These are phyloP conservation scores for Microcaecilia unicolor DNA, from an alignment of 2,797 vertebrate species.

Conservation along the genomic window DNA sequence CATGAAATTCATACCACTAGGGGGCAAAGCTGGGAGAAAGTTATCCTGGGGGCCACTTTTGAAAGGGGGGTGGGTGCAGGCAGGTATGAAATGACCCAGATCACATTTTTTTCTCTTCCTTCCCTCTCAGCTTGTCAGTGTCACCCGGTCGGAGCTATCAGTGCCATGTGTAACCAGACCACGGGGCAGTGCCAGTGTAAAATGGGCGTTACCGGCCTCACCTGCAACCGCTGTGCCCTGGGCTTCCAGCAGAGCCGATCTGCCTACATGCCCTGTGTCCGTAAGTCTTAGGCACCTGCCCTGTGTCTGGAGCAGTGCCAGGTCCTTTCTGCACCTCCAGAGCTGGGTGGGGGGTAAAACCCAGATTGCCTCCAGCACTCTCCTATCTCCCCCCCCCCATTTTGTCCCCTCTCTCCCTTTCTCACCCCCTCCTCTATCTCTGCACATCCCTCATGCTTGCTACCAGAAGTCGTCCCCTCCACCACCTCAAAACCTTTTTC, in stretches of 20 bases:
- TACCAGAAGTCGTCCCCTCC: no score
- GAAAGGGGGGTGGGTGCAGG: background rate
- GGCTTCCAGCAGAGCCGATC: conserved; percentile 79
- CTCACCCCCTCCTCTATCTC: no score
- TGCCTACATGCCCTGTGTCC: conserved; percentile 69
- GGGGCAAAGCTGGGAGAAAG: background rate
- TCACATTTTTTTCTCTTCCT: no score
- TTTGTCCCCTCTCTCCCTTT: no score
- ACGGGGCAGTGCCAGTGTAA: conserved; percentile 80
- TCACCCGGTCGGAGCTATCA: conserved; percentile 73
- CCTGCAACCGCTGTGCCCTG: conserved; percentile 72
- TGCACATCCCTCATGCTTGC: no score
- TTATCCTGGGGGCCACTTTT: background rate
- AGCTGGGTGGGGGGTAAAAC: background rate
- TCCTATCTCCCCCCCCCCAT: no score
- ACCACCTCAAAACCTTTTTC: no score
- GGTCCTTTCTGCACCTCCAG: background rate
- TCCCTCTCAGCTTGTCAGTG: conserved; percentile 67
- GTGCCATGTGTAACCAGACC: conserved; percentile 77
- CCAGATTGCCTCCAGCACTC: background rate
- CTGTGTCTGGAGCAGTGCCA: background rate
- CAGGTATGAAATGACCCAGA: no score
- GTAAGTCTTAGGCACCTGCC: conserved; percentile 51
- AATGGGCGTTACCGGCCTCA: conserved; percentile 70
- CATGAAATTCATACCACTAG: background rate